Base-by-base conservation (phyloP, 2,113 vertebrate genomes). In the Lophius piscatorius region DNA sequence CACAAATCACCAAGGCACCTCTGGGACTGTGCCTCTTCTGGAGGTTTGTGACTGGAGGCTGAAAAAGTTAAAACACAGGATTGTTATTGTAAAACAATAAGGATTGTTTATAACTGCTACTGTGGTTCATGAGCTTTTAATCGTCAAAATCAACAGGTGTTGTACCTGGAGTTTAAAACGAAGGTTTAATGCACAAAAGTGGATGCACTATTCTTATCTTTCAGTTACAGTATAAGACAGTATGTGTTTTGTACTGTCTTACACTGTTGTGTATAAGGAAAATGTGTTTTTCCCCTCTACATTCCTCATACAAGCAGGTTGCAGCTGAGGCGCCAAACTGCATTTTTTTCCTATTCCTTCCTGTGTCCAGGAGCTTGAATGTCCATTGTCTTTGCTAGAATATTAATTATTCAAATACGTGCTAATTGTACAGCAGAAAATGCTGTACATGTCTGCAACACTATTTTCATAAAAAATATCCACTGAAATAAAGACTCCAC, bases 401-500 rank as follows among this genome's bases (percentile, higher is more conserved):
- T 20, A 28, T 47, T 54, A 22, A 36, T 69, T 48, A 54, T 63
- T 38, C 18, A 62, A 55, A 38, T 55, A 67, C 49, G 55, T 76
- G 70, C 65, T 56, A 18, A 24, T 76, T 88, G 81, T 88, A 86
- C 83, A 87, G 81, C 74, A 74, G 82, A 69, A 79, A 63, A 33
- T 45, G 80, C 89, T 85, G 77, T 85, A 76, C 59, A 74, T 51
- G 57, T 87, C 76, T 79, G 69, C 69, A 48, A 76, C 82, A 88
- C 74, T 87, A 89, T 89, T 91, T 88, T 88, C 74, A 80, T 84
- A 87, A 79, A 68, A 84, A 84, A 87, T 83, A 52, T 89, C n/a
- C n/a, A 86, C 76, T 35, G 60, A 82, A 91, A 89, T 85, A 86
- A 90, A 87, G 80, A 78, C 21, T 63, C 63, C 71, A 78, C 83